Percentiles rank a stretch among this genome's conserved stretches.
These are phyloP conservation scores for Machaerirhynchus nigripectus DNA, from an alignment of 2,113 vertebrate genomes.

Conservation along the genomic window DNA sequence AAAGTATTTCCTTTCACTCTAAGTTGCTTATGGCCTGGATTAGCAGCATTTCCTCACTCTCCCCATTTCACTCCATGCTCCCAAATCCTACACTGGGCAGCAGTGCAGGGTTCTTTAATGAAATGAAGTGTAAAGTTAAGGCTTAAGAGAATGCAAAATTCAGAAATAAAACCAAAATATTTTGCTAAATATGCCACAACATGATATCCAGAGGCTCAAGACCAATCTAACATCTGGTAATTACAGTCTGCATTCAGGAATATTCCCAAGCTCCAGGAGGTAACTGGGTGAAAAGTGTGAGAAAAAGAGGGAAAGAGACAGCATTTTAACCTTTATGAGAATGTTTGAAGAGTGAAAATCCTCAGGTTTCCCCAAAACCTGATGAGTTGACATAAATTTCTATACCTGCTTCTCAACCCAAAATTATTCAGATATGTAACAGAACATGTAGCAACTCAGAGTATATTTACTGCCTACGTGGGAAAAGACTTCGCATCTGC, in stretches of 20 bases:
- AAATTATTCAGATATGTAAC: background rate
- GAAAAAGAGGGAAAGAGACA: background rate
- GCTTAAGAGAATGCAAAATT: background rate
- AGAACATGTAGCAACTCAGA: background rate
- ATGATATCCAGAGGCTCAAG: background rate
- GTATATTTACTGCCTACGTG: background rate
- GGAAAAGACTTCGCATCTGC: background rate
- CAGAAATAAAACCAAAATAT: background rate
- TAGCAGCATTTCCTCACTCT: background rate
- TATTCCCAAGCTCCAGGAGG: background rate
- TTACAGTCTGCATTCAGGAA: background rate
- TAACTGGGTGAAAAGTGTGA: background rate
- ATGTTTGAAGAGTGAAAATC: background rate
- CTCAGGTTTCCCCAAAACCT: background rate
- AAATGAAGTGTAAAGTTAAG: background rate
- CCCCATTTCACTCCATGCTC: background rate
- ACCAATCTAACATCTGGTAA: background rate
- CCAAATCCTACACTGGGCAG: background rate
- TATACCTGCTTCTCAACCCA: background rate
- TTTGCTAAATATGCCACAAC: background rate
- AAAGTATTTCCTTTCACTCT: background rate
- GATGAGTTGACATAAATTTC: background rate
- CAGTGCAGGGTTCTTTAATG: background rate
- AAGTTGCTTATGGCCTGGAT: background rate
- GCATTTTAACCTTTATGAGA: background rate